Conservation (phyloP, 2,113 vertebrate species). For the Esox niger region DNA sequence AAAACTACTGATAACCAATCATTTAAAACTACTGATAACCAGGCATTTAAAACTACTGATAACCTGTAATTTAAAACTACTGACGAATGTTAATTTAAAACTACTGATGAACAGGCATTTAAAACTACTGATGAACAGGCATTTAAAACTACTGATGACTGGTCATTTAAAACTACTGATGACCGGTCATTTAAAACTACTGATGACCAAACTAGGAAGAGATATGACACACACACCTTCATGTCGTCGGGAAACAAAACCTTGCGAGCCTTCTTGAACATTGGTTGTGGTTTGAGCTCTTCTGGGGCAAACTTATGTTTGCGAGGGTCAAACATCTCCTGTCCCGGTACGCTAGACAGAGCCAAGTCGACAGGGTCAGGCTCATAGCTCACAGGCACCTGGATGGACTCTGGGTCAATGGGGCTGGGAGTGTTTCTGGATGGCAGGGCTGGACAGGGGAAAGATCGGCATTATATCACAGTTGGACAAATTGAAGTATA, state of each 20-base stretch:
- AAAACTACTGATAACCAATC: too few relatives aligned
- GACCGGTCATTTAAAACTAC: too few relatives aligned
- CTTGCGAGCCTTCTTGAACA: slow-evolving; percentile 91
- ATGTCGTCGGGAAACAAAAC: slow-evolving; percentile 86
- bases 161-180: too few relatives aligned
- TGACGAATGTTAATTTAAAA: too few relatives aligned
- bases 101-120: too few relatives aligned
- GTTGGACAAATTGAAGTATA: background rate
- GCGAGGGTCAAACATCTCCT: slow-evolving; percentile 88
- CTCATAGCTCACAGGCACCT: slow-evolving; percentile 82
- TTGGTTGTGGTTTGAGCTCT: slow-evolving; percentile 88
- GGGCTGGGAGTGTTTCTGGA: slow-evolving; percentile 85
- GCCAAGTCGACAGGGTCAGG: slow-evolving; percentile 85
- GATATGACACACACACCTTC: slow-evolving; percentile 85
- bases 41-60: too few relatives aligned
- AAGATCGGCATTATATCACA: background rate
- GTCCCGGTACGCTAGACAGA: slow-evolving; percentile 86
- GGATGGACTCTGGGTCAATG: slow-evolving; percentile 85
- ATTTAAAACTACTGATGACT: too few relatives aligned
- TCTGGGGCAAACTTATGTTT: slow-evolving; percentile 88
- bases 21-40: too few relatives aligned
- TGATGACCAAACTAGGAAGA: too few relatives aligned
- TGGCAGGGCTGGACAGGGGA: slow-evolving; percentile 65
- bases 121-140: too few relatives aligned
- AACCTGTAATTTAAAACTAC: too few relatives aligned